phyloP scores from a whole-genome alignment of 2,797 vertebrate species.

The Acomys russatus region DNA sequence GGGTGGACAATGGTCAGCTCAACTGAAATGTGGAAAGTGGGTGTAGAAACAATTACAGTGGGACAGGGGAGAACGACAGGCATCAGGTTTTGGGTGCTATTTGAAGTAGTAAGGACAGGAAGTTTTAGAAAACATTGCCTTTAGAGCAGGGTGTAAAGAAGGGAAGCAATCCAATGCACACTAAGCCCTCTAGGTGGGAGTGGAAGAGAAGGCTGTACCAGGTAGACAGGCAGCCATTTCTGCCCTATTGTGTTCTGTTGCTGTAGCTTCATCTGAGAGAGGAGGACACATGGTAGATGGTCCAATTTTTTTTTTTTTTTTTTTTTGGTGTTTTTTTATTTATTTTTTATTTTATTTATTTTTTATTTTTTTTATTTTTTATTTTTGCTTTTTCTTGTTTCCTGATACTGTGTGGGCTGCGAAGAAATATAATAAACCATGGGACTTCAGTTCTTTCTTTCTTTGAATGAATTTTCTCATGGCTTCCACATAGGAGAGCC shows the following conservation, averaged over 20 bases:
- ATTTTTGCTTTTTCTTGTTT: not conserved
- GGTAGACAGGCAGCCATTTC: not conserved
- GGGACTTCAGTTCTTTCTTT: not conserved
- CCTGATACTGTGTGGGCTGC: not conserved
- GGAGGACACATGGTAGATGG: not conserved
- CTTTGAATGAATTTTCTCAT: conserved; percentile 44
- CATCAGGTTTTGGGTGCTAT: not conserved
- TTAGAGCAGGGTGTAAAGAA: not conserved
- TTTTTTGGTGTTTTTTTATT: too few species aligned
- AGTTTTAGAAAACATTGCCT: not conserved
- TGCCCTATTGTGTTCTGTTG: not conserved
- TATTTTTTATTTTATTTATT: too few species aligned
- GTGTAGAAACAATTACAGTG: not conserved
- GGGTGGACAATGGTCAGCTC: not conserved
- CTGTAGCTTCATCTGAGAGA: not conserved
- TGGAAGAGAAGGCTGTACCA: not conserved
- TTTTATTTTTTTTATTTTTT: too few species aligned
- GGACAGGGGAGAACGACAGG: not conserved
- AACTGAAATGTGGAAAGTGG: not conserved
- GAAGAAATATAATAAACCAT: not conserved
- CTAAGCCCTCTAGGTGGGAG: conserved; percentile 1
- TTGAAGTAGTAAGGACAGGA: not conserved
- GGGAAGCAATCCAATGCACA: not conserved
- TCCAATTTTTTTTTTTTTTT: not conserved
- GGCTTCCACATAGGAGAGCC: conserved; percentile 22